phyloP scores from a whole-genome alignment of 2,888 invertebrate species.

The Chironomus tentans region DNA sequence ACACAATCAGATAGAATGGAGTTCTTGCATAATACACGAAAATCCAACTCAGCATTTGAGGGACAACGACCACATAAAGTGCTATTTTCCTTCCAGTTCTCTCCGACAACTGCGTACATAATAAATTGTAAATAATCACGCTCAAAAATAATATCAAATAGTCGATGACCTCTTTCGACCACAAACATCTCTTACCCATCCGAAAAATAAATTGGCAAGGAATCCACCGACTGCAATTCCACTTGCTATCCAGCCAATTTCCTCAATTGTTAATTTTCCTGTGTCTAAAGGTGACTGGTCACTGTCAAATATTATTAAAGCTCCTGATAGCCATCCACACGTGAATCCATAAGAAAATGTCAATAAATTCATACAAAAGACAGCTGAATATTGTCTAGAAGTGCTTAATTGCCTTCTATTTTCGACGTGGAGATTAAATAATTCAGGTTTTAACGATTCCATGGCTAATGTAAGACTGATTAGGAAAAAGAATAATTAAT shows the following conservation, averaged over 20 bases:
- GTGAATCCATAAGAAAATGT: slow-evolving; percentile 22
- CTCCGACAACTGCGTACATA: slow-evolving; percentile 31
- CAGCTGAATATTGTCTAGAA: neutral
- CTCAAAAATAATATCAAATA: slow-evolving; percentile 27
- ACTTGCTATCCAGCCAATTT: slow-evolving; percentile 40
- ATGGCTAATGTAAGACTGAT: neutral
- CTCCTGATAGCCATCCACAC: slow-evolving; percentile 27
- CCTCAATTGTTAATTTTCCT: slow-evolving; percentile 28
- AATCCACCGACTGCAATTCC: slow-evolving; percentile 37
- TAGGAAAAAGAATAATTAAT: no score
- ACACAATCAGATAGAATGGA: slow-evolving; percentile 29
- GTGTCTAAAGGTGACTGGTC: slow-evolving; percentile 16
- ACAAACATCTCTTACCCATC: no score
- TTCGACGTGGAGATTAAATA: neutral
- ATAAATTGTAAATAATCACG: neutral
- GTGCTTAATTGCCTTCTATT: neutral
- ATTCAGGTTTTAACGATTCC: neutral
- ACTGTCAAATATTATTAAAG: slow-evolving; percentile 20
- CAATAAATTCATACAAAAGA: neutral
- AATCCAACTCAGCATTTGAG: slow-evolving; percentile 34
- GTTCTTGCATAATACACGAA: slow-evolving; percentile 16
- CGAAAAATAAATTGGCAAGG: slow-evolving; percentile 36
- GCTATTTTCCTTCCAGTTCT: slow-evolving; percentile 35
- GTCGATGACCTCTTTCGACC: no score
- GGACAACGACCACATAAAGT: slow-evolving; percentile 32